A percentile compares a stretch with the other conserved stretches of the same genome.
Evolutionary conservation across 2,888 invertebrate species (phyloP).

Genomic region (Hirtodrosophila alboralis): DNA sequence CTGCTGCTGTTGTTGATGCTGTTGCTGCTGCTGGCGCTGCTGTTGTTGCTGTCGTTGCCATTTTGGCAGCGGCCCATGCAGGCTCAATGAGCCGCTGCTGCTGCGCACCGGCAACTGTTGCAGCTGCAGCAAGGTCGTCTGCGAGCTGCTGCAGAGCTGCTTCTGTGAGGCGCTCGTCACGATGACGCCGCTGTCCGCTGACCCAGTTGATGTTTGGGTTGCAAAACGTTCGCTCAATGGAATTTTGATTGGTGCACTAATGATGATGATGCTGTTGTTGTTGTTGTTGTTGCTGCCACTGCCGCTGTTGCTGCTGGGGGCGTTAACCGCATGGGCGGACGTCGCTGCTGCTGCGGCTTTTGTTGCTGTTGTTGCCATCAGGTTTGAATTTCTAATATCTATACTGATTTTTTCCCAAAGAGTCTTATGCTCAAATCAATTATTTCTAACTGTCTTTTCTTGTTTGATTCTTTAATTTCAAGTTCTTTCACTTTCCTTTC

Average conservation of each 20-base stretch:
- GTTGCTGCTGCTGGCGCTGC: slow-evolving; percentile 35
- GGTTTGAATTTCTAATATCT: slow-evolving; percentile 55
- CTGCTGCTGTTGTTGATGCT: slow-evolving; percentile 31
- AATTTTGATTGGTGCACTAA: slow-evolving; percentile 80
- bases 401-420: background rate
- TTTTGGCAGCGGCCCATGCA: slow-evolving; percentile 72
- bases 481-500: slow-evolving; percentile 21
- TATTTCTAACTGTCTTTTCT: background rate
- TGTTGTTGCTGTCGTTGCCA: slow-evolving; percentile 57
- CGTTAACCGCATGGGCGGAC: slow-evolving; percentile 19
- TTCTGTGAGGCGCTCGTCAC: slow-evolving; percentile 62
- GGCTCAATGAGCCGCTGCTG: slow-evolving; percentile 79
- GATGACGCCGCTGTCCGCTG: slow-evolving; percentile 82
- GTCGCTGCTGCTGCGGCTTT: slow-evolving; percentile 38
- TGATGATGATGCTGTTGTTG: slow-evolving; percentile 49
- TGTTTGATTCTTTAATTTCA: slow-evolving; percentile 12
- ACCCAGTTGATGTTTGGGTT: slow-evolving; percentile 82
- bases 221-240: slow-evolving; percentile 81
- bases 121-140: slow-evolving; percentile 52
- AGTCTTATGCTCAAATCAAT: slow-evolving; percentile 7
- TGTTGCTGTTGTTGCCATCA: slow-evolving; percentile 79
- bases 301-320: slow-evolving; percentile 27
- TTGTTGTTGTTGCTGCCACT: slow-evolving; percentile 18
- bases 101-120: slow-evolving; percentile 73
- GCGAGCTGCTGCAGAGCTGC: slow-evolving; percentile 45